A percentile compares a stretch with the other conserved stretches of the same genome.
Conservation (phyloP, 2,113 vertebrate species). For the Saccopteryx bilineata region DNA sequence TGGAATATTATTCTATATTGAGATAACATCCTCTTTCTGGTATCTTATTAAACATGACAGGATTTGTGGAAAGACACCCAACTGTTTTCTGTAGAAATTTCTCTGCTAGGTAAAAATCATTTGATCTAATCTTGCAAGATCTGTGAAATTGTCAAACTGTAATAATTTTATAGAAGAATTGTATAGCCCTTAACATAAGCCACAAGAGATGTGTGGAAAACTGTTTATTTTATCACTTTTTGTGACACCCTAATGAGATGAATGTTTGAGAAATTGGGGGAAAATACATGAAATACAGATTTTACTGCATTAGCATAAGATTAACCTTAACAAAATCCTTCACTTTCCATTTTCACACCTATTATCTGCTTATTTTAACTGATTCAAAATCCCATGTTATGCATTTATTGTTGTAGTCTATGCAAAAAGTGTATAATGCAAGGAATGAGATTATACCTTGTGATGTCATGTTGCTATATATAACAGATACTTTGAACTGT, state of each 20-base stretch:
- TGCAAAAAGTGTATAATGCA: slow-evolving; percentile 65
- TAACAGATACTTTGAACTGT: slow-evolving; percentile 73
- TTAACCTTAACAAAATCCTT: slow-evolving; percentile 42
- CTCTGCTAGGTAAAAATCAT: slow-evolving; percentile 29
- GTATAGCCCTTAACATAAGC: slow-evolving; percentile 68
- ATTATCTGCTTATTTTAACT: slow-evolving; percentile 72
- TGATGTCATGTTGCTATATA: slow-evolving; percentile 78
- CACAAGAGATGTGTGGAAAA: slow-evolving; percentile 66
- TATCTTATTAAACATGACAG: background rate
- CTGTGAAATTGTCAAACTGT: slow-evolving; percentile 52
- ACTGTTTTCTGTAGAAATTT: slow-evolving; percentile 28
- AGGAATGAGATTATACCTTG: slow-evolving; percentile 71
- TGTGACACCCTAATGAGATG: slow-evolving; percentile 73
- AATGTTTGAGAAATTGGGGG: slow-evolving; percentile 80
- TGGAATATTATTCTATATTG: background rate
- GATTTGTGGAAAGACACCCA: background rate
- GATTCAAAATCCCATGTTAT: slow-evolving; percentile 71
- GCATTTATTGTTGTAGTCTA: slow-evolving; percentile 65
- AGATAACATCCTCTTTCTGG: background rate
- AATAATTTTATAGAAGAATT: slow-evolving; percentile 72
- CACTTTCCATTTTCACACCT: slow-evolving; percentile 78
- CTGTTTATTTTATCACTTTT: slow-evolving; percentile 78
- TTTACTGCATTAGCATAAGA: slow-evolving; percentile 75
- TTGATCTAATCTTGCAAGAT: slow-evolving; percentile 57
- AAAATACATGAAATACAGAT: slow-evolving; percentile 51